phyloP scores from a whole-genome alignment of 2,888 invertebrate species.

The Cantharis rustica region DNA sequence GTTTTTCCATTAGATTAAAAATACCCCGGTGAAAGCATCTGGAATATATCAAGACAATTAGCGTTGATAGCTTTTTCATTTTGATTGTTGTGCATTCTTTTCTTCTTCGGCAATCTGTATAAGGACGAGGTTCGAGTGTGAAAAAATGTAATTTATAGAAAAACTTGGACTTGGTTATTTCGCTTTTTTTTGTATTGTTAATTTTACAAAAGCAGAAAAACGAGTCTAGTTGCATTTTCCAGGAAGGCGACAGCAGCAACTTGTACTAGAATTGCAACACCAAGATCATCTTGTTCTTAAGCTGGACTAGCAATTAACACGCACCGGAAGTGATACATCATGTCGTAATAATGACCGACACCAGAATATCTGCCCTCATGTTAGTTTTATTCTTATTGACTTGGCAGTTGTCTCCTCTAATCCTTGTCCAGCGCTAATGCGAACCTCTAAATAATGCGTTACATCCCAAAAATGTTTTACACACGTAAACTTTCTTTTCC shows the following conservation, averaged over 20 bases:
- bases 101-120: background rate
- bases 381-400: constrained; percentile 40
- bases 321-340: constrained; percentile 57
- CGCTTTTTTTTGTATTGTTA: background rate
- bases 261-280: constrained; percentile 27
- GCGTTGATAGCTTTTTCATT: background rate
- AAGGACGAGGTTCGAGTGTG: background rate
- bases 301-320: constrained; percentile 53
- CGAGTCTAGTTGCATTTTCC: constrained; percentile 6
- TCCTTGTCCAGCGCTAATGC: constrained; percentile 41
- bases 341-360: constrained; percentile 57
- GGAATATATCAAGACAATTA: background rate
- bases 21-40: background rate
- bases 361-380: constrained; percentile 49
- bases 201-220: background rate
- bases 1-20: background rate
- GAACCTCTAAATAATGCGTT: constrained; percentile 40
- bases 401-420: constrained; percentile 41
- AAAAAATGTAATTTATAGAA: background rate
- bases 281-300: constrained; percentile 44
- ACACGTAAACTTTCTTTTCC: constrained; percentile 36
- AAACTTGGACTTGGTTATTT: background rate
- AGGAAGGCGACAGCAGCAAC: constrained; percentile 12
- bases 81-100: background rate
- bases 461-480: constrained; percentile 26